Conservation (phyloP, 1,140 invertebrate genomes). For the Wiebesia pumilae region DNA sequence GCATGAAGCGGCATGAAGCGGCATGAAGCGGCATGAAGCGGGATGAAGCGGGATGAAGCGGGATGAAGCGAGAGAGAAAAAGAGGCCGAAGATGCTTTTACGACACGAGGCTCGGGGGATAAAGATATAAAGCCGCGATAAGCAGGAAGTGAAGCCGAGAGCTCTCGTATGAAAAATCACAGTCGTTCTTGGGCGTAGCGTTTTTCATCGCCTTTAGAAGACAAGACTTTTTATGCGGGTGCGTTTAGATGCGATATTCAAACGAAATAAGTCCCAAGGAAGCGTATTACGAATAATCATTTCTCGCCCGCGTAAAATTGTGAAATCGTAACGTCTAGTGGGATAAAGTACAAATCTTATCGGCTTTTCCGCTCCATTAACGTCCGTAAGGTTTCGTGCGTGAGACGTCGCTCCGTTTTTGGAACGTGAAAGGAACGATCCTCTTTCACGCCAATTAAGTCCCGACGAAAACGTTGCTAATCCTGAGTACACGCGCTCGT, state of each 20-base stretch:
- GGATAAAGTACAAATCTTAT: slow-evolving; percentile 8
- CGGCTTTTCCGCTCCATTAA: slow-evolving; percentile 15
- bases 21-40: no score
- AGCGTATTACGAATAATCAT: not conserved
- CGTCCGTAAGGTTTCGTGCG: not conserved
- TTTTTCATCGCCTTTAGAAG: not conserved
- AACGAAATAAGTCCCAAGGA: not conserved
- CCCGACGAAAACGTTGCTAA: not conserved
- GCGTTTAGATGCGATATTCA: slow-evolving; percentile 3
- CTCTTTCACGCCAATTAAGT: not conserved
- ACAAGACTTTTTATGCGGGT: not conserved
- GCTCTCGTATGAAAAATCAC: slow-evolving; percentile 46
- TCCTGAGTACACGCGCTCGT: no score
- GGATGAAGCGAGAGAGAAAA: not conserved
- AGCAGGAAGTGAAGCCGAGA: slow-evolving; percentile 43
- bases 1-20: no score
- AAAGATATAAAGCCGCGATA: slow-evolving; percentile 43
- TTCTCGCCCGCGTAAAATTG: not conserved
- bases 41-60: no score
- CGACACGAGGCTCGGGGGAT: slow-evolving; percentile 27
- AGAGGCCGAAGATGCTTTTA: slow-evolving; percentile 45
- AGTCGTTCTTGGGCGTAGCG: not conserved
- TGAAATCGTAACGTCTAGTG: not conserved
- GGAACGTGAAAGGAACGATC: no score
- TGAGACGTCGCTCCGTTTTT: not conserved